phyloP scores from a whole-genome alignment of 2,888 invertebrate genomes.

The Pherbina coryleti region DNA sequence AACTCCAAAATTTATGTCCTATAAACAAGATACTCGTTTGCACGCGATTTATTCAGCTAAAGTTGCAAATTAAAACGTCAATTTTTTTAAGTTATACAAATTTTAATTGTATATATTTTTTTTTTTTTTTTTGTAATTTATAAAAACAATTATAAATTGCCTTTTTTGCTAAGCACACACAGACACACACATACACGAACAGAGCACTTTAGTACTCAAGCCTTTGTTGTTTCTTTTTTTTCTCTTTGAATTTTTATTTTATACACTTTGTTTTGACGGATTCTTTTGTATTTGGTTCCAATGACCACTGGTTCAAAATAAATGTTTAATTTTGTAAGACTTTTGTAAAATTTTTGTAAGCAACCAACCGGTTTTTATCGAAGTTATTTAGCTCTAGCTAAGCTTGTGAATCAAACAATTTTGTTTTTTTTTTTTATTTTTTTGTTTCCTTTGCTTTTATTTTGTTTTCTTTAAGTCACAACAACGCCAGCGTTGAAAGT shows the following conservation, averaged over 20 bases:
- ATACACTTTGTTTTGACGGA: neutral
- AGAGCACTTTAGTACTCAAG: neutral
- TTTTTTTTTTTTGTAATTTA: neutral
- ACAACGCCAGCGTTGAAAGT: conserved; percentile 11
- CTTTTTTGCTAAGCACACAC: neutral
- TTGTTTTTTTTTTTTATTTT: conserved; percentile 2
- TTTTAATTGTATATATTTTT: too few species aligned
- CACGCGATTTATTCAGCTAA: too few species aligned
- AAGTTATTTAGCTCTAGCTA: conserved; percentile 8
- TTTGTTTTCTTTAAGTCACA: conserved; percentile 7
- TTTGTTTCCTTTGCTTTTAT: neutral
- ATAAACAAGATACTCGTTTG: too few species aligned
- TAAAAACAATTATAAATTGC: neutral
- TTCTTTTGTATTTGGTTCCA: neutral
- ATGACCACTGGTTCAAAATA: neutral
- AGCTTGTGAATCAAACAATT: neutral
- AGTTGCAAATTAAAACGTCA: too few species aligned
- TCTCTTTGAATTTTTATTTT: conserved; percentile 5
- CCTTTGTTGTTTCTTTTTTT: neutral
- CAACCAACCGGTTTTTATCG: conserved; percentile 31
- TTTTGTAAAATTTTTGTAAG: neutral
- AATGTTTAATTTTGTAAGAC: conserved; percentile 3
- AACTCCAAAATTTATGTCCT: too few species aligned
- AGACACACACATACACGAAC: neutral
- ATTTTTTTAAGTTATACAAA: too few species aligned